Evolutionary conservation across 2,113 vertebrate genomes (phyloP), one percentile per base, ranked within the genome.

Genomic region (Scatophagus argus): DNA sequence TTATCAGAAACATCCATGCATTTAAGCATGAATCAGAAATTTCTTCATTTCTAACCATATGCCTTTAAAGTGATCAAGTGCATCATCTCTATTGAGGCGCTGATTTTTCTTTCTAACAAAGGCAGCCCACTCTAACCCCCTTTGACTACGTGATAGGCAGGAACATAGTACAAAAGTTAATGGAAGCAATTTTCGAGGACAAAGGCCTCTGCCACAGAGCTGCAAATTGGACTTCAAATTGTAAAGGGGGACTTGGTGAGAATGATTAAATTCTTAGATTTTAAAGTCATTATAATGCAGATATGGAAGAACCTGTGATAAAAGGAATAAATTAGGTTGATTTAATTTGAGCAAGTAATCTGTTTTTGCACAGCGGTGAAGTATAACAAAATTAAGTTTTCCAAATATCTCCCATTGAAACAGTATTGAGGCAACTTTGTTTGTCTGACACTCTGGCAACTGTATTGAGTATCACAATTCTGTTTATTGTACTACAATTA

Each of bases 161-260:
- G 70, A 64, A 76, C 82, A 74, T 46, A 51, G 71, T 44, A 78
- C 36, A 85, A 83, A 83, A 83, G 82, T 88, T 86, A 88, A 89
- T 89, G 63, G 82, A 87, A 85, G 87, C 87, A 85, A 88, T 93
- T 93, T 91, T 88, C 79, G 71, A 85, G 86, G 89, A 89, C 89
- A 92, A 89, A 71, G 77, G 74, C 71, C 51, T 78, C 74, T 71
- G 65, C 82, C 64, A 55, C 85, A 62, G 73, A 90, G 81, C 68
- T 74, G 69, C 74, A 90, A 89, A 85, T 87, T 88, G 81, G 82
- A 91, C 86, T 72, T 79, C 67, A 77, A 77, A 85, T 74, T 88
- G 88, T 74, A 79, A 86, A 87, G 63, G 67, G 74, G 79, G 55
- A 85, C 79, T 86, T 80, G 67, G 71, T 14, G 43, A 70, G 79